Conservation (phyloP, 2,888 invertebrate genomes). For the Limenitis camilla region DNA sequence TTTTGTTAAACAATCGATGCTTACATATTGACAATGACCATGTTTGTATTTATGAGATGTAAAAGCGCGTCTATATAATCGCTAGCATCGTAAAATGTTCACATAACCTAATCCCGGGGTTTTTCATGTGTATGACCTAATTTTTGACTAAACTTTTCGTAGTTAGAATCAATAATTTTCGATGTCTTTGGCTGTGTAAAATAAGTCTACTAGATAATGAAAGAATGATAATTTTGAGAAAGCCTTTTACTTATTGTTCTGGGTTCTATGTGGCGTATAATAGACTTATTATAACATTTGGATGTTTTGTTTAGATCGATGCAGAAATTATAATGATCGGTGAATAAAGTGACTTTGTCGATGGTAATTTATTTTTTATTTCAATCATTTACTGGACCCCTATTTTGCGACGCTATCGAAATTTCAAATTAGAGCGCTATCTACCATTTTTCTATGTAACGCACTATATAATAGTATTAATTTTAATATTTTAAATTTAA, state of each 20-base stretch:
- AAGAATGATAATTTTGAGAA: slow-evolving; percentile 66
- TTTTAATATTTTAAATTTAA: neutral
- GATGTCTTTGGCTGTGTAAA: slow-evolving; percentile 73
- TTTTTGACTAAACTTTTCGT: slow-evolving; percentile 51
- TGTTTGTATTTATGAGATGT: slow-evolving; percentile 34
- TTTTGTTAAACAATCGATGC: slow-evolving; percentile 38
- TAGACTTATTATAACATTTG: slow-evolving; percentile 50
- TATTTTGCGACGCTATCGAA: slow-evolving; percentile 63
- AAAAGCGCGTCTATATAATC: slow-evolving; percentile 43
- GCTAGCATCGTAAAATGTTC: slow-evolving; percentile 76
- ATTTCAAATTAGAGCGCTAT: slow-evolving; percentile 6
- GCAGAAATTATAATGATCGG: slow-evolving; percentile 61
- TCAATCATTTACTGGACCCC: slow-evolving; percentile 24
- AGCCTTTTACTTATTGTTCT: slow-evolving; percentile 56
- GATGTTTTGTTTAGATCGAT: slow-evolving; percentile 68
- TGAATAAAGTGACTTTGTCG: slow-evolving; percentile 69
- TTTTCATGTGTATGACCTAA: slow-evolving; percentile 49
- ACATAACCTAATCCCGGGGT: slow-evolving; percentile 64
- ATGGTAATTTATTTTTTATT: slow-evolving; percentile 55
- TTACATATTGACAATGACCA: slow-evolving; percentile 35
- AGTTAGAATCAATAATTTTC: slow-evolving; percentile 65
- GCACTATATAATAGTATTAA: slow-evolving; percentile 11
- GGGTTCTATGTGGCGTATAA: slow-evolving; percentile 54
- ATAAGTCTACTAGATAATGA: slow-evolving; percentile 52
- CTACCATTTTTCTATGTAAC: slow-evolving; percentile 68